phyloP scores from a whole-genome alignment of 2,888 invertebrate species.

The Aricia artaxerxes region DNA sequence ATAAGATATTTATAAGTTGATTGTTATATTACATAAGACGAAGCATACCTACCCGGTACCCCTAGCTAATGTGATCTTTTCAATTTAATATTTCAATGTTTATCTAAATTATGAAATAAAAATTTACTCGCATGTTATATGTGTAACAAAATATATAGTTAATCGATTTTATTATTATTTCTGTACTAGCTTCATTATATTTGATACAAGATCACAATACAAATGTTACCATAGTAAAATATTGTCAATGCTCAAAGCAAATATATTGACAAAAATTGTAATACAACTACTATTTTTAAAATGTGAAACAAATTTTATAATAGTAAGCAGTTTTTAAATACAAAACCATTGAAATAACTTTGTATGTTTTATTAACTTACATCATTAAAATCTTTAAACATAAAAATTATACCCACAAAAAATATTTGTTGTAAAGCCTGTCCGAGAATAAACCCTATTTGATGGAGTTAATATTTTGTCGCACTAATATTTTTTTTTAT shows the following conservation, averaged over 20 bases:
- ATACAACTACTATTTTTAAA: slow-evolving; percentile 25
- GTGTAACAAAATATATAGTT: not conserved
- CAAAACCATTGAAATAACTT: slow-evolving; percentile 11
- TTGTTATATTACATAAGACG: slow-evolving; percentile 56
- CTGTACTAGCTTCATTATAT: not conserved
- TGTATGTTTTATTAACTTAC: not conserved
- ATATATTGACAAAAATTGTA: slow-evolving; percentile 14
- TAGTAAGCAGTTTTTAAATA: slow-evolving; percentile 28
- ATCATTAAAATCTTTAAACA: not conserved
- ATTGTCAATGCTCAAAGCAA: slow-evolving; percentile 26
- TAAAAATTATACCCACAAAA: not conserved
- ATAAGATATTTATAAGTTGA: slow-evolving; percentile 56
- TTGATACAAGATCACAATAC: not conserved
- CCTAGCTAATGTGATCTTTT: slow-evolving; percentile 64
- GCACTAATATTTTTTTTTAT: no score
- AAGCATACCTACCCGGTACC: slow-evolving; percentile 46
- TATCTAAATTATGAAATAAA: slow-evolving; percentile 48
- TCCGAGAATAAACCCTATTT: not conserved
- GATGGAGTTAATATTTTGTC: no score
- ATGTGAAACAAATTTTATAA: slow-evolving; percentile 25
- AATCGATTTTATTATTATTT: not conserved
- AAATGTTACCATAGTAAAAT: slow-evolving; percentile 13
- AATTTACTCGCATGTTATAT: slow-evolving; percentile 23
- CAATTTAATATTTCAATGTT: not conserved
- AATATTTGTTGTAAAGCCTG: not conserved